phyloP scores from a whole-genome alignment of 2,113 vertebrate species.

The Callithrix jacchus region DNA sequence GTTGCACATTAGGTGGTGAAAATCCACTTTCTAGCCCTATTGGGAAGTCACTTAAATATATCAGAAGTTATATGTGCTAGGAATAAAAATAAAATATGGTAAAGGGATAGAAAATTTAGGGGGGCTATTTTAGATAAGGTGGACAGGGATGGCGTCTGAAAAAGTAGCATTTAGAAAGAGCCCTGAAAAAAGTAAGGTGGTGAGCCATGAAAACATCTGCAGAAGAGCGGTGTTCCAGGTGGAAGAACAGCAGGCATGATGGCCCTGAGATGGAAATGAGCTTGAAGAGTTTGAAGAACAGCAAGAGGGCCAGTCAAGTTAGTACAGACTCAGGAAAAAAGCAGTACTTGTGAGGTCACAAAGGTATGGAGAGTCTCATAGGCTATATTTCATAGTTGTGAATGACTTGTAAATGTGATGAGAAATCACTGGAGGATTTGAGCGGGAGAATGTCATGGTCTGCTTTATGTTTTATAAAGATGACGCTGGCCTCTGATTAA shows the following conservation, averaged over 20 bases:
- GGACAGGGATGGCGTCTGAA: background rate
- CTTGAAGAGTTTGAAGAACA: background rate
- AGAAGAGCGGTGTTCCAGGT: background rate
- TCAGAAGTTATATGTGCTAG: background rate
- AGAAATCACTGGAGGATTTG: background rate
- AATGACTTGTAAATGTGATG: background rate
- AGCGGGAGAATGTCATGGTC: background rate
- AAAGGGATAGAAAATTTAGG: background rate
- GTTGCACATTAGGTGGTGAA: background rate
- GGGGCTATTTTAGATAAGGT: background rate
- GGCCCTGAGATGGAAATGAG: background rate
- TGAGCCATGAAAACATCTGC: background rate
- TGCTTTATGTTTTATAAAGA: background rate
- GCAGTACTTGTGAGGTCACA: too few relatives aligned
- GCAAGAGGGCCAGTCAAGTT: background rate
- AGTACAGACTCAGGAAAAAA: background rate
- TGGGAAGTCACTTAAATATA: background rate
- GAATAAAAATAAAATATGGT: background rate
- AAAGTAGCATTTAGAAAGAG: background rate
- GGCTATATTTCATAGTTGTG: background rate
- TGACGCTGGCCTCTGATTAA: background rate
- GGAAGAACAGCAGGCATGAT: background rate
- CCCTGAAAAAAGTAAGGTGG: background rate
- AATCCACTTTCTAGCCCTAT: background rate
- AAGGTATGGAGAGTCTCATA: background rate